These are phyloP conservation scores for Molanna angustata DNA, from an alignment of 2,888 invertebrate species.

Conservation along the genomic window DNA sequence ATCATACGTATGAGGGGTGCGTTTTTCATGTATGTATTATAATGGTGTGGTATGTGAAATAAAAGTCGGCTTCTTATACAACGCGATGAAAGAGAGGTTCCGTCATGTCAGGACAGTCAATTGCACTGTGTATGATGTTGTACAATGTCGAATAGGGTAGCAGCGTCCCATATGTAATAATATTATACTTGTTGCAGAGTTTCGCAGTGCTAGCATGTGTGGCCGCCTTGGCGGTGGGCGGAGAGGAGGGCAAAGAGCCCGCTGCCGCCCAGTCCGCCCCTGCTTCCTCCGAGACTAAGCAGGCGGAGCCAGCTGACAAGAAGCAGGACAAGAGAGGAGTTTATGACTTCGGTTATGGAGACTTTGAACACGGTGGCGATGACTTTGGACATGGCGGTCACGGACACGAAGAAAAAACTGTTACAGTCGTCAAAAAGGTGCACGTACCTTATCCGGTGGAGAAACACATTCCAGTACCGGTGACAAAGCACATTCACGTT, in stretches of 20 bases:
- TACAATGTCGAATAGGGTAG: too few species aligned
- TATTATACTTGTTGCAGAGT: slow-evolving; percentile 27
- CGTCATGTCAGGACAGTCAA: too few species aligned
- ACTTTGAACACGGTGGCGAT: slow-evolving; percentile 38
- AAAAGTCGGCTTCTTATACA: too few species aligned
- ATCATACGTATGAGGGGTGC: too few species aligned
- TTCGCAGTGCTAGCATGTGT: slow-evolving; percentile 32
- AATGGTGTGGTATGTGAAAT: too few species aligned
- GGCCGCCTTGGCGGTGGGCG: slow-evolving; percentile 55
- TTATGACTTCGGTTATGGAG: slow-evolving; percentile 49
- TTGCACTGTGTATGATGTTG: too few species aligned
- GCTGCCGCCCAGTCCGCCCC: slow-evolving; percentile 40
- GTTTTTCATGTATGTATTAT: too few species aligned
- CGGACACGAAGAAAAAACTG: slow-evolving; percentile 58
- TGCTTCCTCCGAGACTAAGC: slow-evolving; percentile 43
- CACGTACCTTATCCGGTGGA: slow-evolving; percentile 71
- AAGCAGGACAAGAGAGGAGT: slow-evolving; percentile 59
- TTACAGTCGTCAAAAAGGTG: slow-evolving; percentile 70
- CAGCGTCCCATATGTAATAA: too few species aligned
- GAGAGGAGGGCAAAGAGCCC: slow-evolving; percentile 54
- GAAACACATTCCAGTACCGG: slow-evolving; percentile 64
- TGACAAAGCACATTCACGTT: slow-evolving; percentile 64
- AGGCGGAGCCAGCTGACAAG: slow-evolving; percentile 48
- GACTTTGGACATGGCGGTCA: slow-evolving; percentile 37
- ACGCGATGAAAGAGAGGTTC: too few species aligned